Evolutionary conservation across 1,140 invertebrate species (phyloP).

Genomic region (Armadillidium nasatum): DNA sequence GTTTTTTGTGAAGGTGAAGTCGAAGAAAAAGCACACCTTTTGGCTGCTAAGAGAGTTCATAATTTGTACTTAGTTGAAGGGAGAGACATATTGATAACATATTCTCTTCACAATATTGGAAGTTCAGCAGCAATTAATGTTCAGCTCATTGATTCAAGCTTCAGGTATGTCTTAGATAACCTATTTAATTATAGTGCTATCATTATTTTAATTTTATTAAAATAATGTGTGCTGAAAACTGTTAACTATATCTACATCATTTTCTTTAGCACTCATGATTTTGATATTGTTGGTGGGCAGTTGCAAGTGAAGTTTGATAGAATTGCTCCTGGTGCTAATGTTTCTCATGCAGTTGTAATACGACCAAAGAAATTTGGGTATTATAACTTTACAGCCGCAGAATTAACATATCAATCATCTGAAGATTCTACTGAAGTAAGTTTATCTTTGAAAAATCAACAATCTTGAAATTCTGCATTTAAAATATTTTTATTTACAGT

Average conservation of each 20-base stretch:
- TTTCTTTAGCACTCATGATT: conserved; percentile 65
- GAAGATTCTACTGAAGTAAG: conserved; percentile 49
- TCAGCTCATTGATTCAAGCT: conserved; percentile 78
- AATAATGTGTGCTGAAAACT: not conserved
- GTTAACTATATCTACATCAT: too few species aligned
- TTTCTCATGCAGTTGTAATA: conserved; percentile 88
- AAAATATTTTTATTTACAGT: too few species aligned
- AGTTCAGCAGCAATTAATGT: conserved; percentile 82
- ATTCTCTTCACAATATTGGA: conserved; percentile 78
- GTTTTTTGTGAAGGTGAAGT: not conserved
- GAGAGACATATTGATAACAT: conserved; percentile 93
- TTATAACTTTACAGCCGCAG: conserved; percentile 95
- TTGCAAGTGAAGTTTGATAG: conserved; percentile 75
- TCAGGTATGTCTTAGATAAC: conserved; percentile 54
- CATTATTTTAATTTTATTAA: not conserved
- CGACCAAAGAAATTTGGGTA: conserved; percentile 83
- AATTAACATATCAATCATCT: conserved; percentile 78
- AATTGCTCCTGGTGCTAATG: conserved; percentile 85
- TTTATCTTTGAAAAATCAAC: not conserved
- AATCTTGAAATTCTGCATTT: too few species aligned
- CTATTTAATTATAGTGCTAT: too few species aligned
- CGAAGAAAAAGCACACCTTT: conserved; percentile 31
- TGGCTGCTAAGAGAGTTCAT: conserved; percentile 57
- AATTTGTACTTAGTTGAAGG: conserved; percentile 98
- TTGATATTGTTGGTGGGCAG: conserved; percentile 79